A percentile compares a stretch with the other conserved stretches of the same genome.
Evolutionary conservation across 2,888 invertebrate genomes (phyloP).

Genomic region (Aleiodes alternator): DNA sequence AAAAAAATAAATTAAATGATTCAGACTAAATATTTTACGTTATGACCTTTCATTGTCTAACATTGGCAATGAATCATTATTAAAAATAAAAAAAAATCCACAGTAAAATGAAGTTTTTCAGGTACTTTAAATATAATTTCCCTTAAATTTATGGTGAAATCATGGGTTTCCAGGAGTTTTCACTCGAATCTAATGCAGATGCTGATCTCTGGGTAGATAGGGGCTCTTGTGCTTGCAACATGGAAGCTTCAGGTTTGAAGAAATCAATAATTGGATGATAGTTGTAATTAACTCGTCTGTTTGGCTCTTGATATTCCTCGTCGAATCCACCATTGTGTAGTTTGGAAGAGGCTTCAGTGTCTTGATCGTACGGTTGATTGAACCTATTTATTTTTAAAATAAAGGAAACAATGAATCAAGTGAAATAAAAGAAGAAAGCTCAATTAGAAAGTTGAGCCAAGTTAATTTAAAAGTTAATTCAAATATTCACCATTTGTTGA

Average conservation of each 20-base stretch:
- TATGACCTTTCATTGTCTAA: constrained; percentile 24
- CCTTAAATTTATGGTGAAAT: constrained; percentile 60
- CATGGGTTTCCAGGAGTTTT: constrained; percentile 72
- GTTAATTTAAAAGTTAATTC: neutral
- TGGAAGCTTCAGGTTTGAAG: constrained; percentile 78
- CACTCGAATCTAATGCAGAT: constrained; percentile 49
- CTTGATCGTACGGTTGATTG: constrained; percentile 64
- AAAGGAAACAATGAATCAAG: neutral
- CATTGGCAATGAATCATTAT: constrained; percentile 36
- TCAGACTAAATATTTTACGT: neutral
- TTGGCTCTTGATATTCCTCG: constrained; percentile 70
- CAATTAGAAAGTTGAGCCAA: constrained; percentile 4
- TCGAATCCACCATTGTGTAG: constrained; percentile 68
- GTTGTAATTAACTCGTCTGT: constrained; percentile 84
- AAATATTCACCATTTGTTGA: constrained; percentile 60
- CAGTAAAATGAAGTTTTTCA: constrained; percentile 52
- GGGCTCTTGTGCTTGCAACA: constrained; percentile 67
- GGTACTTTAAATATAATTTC: constrained; percentile 61
- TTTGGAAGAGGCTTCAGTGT: constrained; percentile 59
- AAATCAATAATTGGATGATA: constrained; percentile 91
- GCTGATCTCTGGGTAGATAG: constrained; percentile 49
- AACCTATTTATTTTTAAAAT: constrained; percentile 56
- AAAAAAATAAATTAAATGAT: constrained; percentile 29
- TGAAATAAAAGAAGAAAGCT: constrained; percentile 2
- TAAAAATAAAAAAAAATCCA: neutral